Percentiles rank a stretch among this genome's conserved stretches.
Evolutionary conservation across 1,140 invertebrate species (phyloP).

Genomic region (Drosophila seguyi): DNA sequence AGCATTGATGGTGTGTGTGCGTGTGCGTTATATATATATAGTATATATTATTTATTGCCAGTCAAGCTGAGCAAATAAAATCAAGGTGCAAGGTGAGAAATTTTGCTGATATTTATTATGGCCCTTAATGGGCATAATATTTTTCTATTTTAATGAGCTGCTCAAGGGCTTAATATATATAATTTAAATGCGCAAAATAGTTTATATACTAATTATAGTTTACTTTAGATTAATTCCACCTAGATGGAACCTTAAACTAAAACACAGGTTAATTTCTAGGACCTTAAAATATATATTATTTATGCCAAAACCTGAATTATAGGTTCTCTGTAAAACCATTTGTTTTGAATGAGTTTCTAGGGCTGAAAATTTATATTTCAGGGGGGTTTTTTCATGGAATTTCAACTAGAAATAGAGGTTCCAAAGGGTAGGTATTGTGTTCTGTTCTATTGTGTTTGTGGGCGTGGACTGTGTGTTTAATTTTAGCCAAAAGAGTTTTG

Average conservation of each 20-base stretch:
- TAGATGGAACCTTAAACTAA: no score
- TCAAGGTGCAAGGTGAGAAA: constrained; percentile 9
- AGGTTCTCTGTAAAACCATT: no score
- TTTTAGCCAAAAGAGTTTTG: constrained; percentile 35
- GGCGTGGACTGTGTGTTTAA: constrained; percentile 21
- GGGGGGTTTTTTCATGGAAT: not conserved
- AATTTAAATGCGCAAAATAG: not conserved
- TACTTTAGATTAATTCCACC: not conserved
- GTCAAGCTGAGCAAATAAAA: not conserved
- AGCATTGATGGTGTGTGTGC: constrained; percentile 10
- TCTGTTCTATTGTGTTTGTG: not conserved
- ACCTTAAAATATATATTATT: no score
- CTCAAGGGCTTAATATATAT: no score
- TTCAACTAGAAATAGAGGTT: not conserved
- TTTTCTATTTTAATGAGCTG: not conserved
- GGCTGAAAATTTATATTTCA: not conserved
- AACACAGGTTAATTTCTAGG: no score
- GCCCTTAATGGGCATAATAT: not conserved
- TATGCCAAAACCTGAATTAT: no score
- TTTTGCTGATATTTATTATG: not conserved
- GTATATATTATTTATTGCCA: constrained; percentile 15
- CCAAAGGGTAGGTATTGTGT: not conserved
- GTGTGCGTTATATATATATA: constrained; percentile 3
- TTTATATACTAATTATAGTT: no score
- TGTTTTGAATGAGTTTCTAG: constrained; percentile 3